Base-by-base conservation (phyloP, 1,140 invertebrate species). In the Linepithema humile region DNA sequence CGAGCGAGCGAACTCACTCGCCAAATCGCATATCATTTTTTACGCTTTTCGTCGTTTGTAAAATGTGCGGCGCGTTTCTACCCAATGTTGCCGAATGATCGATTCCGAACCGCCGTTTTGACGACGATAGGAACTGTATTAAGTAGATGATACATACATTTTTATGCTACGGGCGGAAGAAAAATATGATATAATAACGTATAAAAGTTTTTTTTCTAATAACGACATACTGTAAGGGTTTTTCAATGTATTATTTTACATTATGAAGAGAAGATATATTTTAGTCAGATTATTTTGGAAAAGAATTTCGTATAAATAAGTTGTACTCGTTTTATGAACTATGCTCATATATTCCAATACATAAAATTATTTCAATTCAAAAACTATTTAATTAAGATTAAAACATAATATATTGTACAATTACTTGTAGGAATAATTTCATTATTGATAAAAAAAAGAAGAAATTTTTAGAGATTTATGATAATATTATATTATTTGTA, bases 1-100 rank as follows among this genome's bases (percentile, higher is more conserved):
- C n/a, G n/a, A n/a, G n/a, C n/a, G n/a, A 45, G 43, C 85, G 45
- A 59, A 23, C 60, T 55, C 55, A 72, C 78, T 43, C 85, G 82
- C 69, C 62, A 80, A 78, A 82, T 84, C 80, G 43, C 74, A 12
- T 48, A 70, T 62, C 85, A 80, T 82, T 80, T 78, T 85, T 85
- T 85, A 80, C 75, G 38, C 59, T 85, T 85, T 83, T 82, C 82
- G 82, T 65, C 45, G 82, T 83, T 65, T 57, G 73, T 43, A 67
- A 83, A 78, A 83, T 78, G 60, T 73, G 60, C 73, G 72, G 38
- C 50, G 20, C 75, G 77, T 43, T 85, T 60, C 55, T 48, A 69
- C 40, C 45, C 53, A 60, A 59, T 45, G 62, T 60, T 64, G 60
- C 59, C 20, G 29, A 17, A 53, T 50, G 26, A 57, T 59, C 59